Percentiles rank a stretch among this genome's conserved stretches.
Evolutionary conservation across 1,140 invertebrate species (phyloP).

Genomic region (Mamestra configurata): DNA sequence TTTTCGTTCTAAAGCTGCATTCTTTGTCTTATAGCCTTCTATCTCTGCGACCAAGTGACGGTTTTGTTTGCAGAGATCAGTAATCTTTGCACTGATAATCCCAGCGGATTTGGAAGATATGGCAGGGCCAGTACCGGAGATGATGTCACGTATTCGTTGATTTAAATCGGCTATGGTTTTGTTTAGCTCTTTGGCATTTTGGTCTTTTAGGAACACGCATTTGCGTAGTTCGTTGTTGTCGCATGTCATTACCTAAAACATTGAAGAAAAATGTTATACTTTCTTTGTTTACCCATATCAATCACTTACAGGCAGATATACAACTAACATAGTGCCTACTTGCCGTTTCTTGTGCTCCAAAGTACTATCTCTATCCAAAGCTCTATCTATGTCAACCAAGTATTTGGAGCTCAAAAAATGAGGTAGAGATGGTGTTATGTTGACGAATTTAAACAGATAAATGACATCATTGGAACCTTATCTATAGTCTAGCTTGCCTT

Average conservation of each 20-base stretch:
- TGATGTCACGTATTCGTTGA: slow-evolving; percentile 88
- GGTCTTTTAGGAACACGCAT: slow-evolving; percentile 84
- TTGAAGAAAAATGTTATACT: neutral
- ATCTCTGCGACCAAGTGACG: slow-evolving; percentile 87
- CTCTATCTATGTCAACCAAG: too few relatives aligned
- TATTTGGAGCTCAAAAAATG: too few relatives aligned
- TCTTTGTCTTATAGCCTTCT: slow-evolving; percentile 87
- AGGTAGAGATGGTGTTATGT: too few relatives aligned
- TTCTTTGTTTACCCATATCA: too few relatives aligned
- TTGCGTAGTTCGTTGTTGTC: slow-evolving; percentile 84
- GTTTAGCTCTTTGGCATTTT: slow-evolving; percentile 85
- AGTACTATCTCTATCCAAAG: too few relatives aligned
- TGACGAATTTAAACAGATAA: too few relatives aligned
- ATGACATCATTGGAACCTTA: too few relatives aligned
- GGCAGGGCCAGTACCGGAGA: slow-evolving; percentile 85
- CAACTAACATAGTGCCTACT: too few relatives aligned
- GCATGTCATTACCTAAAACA: slow-evolving; percentile 76
- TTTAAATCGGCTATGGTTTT: slow-evolving; percentile 86
- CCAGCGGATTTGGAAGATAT: slow-evolving; percentile 86
- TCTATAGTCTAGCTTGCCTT: too few relatives aligned
- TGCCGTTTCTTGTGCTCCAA: too few relatives aligned
- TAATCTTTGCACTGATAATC: slow-evolving; percentile 87
- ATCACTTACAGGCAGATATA: too few relatives aligned
- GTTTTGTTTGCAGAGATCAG: slow-evolving; percentile 89
- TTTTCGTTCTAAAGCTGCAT: slow-evolving; percentile 82